These are phyloP conservation scores for Theocolax elegans DNA, from an alignment of 1,140 invertebrate genomes.

Conservation along the genomic window DNA sequence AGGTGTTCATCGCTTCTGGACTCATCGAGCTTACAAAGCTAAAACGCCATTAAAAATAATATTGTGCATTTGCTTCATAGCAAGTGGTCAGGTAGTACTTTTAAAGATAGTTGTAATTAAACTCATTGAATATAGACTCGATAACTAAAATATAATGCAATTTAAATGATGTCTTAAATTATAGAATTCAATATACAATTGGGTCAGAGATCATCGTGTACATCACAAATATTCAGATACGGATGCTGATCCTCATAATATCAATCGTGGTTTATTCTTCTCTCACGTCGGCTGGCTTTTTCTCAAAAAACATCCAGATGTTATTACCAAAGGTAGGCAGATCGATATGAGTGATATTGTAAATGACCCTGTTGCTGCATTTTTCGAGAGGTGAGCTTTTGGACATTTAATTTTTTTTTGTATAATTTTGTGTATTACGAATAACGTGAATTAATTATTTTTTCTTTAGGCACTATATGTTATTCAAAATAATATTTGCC, in stretches of 20 bases:
- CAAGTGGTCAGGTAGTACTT: conserved; percentile 77
- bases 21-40: conserved; percentile 86
- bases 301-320: conserved; percentile 86
- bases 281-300: conserved; percentile 91
- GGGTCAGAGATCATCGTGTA: conserved; percentile 86
- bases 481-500: conserved; percentile 75
- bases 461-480: conserved; percentile 74
- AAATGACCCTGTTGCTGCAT: conserved; percentile 78
- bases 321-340: conserved; percentile 76
- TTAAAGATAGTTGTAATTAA: neutral
- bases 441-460: no score
- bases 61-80: conserved; percentile 75
- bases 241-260: conserved; percentile 90
- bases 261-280: conserved; percentile 89
- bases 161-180: no score
- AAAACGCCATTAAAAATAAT: conserved; percentile 78
- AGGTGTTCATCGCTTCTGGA: conserved; percentile 86
- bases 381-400: conserved; percentile 80
- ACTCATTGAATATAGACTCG: no score
- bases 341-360: conserved; percentile 84
- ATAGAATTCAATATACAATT: conserved; percentile 74
- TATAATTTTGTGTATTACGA: no score
- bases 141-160: no score
- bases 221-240: no score
- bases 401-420: no score